Conservation (phyloP, 2,888 invertebrate species). For the Drosophila pseudotalamancana region DNA sequence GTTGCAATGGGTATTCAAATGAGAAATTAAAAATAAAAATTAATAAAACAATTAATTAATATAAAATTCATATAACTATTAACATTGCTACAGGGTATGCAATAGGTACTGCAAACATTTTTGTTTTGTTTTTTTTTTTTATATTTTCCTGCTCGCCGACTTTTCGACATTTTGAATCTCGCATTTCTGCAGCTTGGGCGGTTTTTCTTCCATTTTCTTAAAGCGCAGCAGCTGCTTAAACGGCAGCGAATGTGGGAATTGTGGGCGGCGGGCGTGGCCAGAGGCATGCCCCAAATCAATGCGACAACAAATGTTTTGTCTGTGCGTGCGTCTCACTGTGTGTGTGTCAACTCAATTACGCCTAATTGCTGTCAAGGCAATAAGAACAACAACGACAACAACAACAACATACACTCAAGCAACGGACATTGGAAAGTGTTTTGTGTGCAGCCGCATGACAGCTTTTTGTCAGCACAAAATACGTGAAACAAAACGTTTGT, state of each 20-base stretch:
- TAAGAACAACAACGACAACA: conserved; percentile 29
- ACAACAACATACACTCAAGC: not conserved
- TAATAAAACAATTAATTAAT: too few species aligned
- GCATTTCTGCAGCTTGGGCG: conserved; percentile 56
- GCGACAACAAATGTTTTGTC: conserved; percentile 21
- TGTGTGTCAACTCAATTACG: conserved; percentile 53
- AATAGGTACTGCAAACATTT: too few species aligned
- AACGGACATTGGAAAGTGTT: conserved; percentile 29
- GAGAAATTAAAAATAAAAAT: too few species aligned
- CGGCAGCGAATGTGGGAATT: conserved; percentile 39
- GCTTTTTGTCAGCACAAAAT: conserved; percentile 21
- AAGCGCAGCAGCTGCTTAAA: conserved; percentile 41
- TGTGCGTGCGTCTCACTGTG: conserved; percentile 40
- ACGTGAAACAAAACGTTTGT: not conserved
- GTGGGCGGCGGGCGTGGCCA: conserved; percentile 9
- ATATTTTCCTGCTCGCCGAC: conserved; percentile 23
- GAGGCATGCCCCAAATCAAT: conserved; percentile 27
- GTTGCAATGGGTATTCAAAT: too few species aligned
- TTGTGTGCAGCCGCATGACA: conserved; percentile 18
- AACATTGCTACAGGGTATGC: not conserved
- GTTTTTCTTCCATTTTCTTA: too few species aligned
- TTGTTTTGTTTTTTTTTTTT: too few species aligned
- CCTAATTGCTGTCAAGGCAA: conserved; percentile 65
- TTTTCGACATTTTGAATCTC: conserved; percentile 56
- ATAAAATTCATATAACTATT: too few species aligned